A percentile compares a stretch with the other conserved stretches of the same genome.
phyloP scores from a whole-genome alignment of 2,888 invertebrate genomes.

The Drosophila lutescens region DNA sequence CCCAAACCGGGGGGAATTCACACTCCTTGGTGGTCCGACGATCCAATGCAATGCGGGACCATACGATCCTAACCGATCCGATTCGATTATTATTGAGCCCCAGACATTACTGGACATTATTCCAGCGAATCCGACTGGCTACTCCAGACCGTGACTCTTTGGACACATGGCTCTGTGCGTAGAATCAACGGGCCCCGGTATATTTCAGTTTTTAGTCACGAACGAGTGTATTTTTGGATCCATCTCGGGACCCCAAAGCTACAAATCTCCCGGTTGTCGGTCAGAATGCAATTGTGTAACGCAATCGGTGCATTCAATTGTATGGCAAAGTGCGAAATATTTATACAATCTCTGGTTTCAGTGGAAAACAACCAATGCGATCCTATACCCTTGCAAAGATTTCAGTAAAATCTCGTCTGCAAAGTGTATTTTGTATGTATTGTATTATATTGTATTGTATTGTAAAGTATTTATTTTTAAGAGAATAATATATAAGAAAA shows the following conservation, averaged over 20 bases:
- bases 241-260: conserved; percentile 35
- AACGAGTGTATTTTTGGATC: conserved; percentile 45
- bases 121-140: conserved; percentile 36
- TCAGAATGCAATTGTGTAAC: conserved; percentile 8
- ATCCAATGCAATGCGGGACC: not conserved
- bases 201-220: conserved; percentile 58
- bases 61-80: not conserved
- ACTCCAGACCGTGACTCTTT: conserved; percentile 61
- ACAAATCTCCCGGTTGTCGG: conserved; percentile 8
- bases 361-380: not conserved
- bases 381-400: not conserved
- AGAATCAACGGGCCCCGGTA: conserved; percentile 40
- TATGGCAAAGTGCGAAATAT: conserved; percentile 1
- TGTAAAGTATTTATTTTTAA: too few species aligned
- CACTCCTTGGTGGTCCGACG: conserved; percentile 49
- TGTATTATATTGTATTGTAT: too few species aligned
- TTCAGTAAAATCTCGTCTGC: not conserved
- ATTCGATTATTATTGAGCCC: conserved; percentile 1
- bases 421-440: not conserved
- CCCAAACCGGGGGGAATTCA: not conserved
- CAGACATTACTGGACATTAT: conserved; percentile 35
- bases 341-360: conserved; percentile 17
- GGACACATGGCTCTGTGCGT: conserved; percentile 41
- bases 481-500: too few species aligned
- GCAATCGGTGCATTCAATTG: conserved; percentile 17